A percentile compares a stretch with the other conserved stretches of the same genome.
phyloP scores from a whole-genome alignment of 2,113 vertebrate species.

The Myocastor coypus region DNA sequence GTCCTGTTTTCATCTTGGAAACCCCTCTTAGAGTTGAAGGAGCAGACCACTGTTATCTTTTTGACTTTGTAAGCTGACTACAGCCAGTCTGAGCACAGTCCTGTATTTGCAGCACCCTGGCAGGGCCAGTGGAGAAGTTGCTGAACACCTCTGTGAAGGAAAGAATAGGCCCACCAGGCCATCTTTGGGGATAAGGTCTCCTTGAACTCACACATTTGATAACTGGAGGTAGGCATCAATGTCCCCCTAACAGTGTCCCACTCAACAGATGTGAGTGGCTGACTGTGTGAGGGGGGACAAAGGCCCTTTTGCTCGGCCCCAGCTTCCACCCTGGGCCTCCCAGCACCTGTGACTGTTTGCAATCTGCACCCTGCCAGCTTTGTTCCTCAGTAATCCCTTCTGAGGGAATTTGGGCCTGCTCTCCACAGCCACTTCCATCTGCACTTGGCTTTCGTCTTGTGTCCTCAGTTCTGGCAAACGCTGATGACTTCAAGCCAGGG shows the following conservation, averaged over 20 bases:
- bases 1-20: conserved; percentile 3
- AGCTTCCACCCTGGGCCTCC: conserved; percentile 28
- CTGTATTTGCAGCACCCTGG: neutral
- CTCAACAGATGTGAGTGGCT: neutral
- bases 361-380: conserved; percentile 72
- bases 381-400: conserved; percentile 73
- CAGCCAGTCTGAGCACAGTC: neutral
- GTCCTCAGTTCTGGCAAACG: conserved; percentile 79
- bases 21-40: conserved; percentile 32
- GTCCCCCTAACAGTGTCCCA: too few species aligned
- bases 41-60: conserved; percentile 9
- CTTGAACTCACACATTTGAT: neutral
- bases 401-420: conserved; percentile 73
- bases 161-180: neutral
- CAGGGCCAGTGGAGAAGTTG: neutral
- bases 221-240: neutral
- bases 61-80: neutral
- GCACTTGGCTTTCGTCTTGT: conserved; percentile 74
- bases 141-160: neutral
- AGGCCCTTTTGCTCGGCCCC: neutral
- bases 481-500: conserved; percentile 74
- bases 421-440: conserved; percentile 77
- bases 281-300: neutral
- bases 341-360: conserved; percentile 77
- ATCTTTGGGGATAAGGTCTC: neutral